Base-by-base conservation (phyloP, 2,797 vertebrate genomes). In the Acanthurus leucopareius region DNA sequence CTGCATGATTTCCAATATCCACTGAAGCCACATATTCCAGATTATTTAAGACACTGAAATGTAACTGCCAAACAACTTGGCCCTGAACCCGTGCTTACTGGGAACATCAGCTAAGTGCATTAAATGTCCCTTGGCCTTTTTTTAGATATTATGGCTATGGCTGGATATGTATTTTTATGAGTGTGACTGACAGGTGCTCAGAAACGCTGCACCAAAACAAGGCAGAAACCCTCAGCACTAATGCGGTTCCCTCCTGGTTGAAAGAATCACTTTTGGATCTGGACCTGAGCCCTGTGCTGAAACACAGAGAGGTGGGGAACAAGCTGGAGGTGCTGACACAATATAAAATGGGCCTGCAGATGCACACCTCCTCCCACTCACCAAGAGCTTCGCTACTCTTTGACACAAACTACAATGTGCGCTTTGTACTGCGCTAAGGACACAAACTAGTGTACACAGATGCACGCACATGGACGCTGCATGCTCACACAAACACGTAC, bases 321-420 rank as follows among this genome's bases (percentile, higher is more conserved):
- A n/a, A 77, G 65, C 67, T 79, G 0, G 61, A 84, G 75, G 81
- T 92, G 91, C 90, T 91, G 90, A 92, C 89, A 90, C 88, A 89
- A 91, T 82, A 85, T 75, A 75, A 86, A 88, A 83, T 57, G 66
- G 65, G 25, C 58, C 69, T 79, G 86, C 90, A 89, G 90, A 89
- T 91, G 89, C 84, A 83, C 73, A 57, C 66, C 87, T 59, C 85
- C 91, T 75, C 92, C 90, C 85, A 90, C 91, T 86, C 86, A 65
- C 47, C 0, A 0, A 75, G 58, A 88, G 86, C 82, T 75, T 53
- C 54, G 84, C 90, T 88, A 88, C 84, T 86, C 82, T 88, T 81
- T 80, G 79, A 89, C 83, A 91, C 77, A 85, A 82, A 80, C 83
- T 75, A 93, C 92, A 93, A 88, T 88, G 71, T 54, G 44, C 6